Conservation (phyloP, 2,888 invertebrate species). For the Morpho deidamia region DNA sequence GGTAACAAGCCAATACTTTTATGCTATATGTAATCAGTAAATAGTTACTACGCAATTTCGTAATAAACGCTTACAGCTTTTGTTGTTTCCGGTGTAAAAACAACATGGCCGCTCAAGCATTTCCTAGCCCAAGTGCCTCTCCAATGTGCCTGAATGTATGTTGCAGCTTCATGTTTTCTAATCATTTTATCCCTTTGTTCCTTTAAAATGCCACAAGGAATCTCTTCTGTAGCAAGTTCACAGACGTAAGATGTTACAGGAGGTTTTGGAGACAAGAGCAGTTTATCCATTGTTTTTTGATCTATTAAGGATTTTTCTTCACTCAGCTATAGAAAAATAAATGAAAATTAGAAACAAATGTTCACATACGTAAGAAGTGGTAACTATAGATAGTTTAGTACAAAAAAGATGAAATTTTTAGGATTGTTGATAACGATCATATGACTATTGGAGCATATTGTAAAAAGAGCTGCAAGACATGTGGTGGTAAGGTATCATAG, state of each 20-base stretch:
- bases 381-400: too few relatives aligned
- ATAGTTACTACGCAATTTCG: too few relatives aligned
- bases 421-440: too few relatives aligned
- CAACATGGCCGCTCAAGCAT: conserved; percentile 34
- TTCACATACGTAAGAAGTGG: too few relatives aligned
- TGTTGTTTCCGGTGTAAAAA: conserved; percentile 41
- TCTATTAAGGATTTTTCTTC: conserved; percentile 31
- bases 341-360: too few relatives aligned
- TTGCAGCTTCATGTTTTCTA: conserved; percentile 55
- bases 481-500: too few relatives aligned
- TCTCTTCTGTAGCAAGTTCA: conserved; percentile 49
- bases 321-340: conserved; percentile 8
- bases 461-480: too few relatives aligned
- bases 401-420: too few relatives aligned
- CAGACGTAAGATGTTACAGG: conserved; percentile 46
- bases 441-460: too few relatives aligned
- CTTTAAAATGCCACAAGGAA: conserved; percentile 53
- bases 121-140: conserved; percentile 55
- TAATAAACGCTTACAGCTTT: conserved; percentile 43
- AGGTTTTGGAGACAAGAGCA: conserved; percentile 32
- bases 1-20: too few relatives aligned
- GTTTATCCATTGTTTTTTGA: conserved; percentile 33
- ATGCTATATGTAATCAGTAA: too few relatives aligned
- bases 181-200: conserved; percentile 49
- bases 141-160: conserved; percentile 55